phyloP scores from a whole-genome alignment of 64 coral and sea anemone genomes.

The Montipora capricornis region DNA sequence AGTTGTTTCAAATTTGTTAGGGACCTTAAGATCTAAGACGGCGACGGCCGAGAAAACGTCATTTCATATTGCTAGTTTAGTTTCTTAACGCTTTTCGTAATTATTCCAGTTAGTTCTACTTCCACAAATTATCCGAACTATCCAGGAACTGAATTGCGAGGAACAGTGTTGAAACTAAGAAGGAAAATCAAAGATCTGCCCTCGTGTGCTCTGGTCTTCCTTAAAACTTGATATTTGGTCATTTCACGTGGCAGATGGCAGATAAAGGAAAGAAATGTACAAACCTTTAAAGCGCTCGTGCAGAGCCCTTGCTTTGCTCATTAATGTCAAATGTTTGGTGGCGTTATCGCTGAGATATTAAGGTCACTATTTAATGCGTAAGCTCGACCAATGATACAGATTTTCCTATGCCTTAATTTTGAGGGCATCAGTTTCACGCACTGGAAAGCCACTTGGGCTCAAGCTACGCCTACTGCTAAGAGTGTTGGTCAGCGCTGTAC shows the following conservation, averaged over 20 bases:
- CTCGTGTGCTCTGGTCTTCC: neutral
- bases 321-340: no score
- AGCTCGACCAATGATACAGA: no score
- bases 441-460: no score
- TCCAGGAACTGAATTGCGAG: neutral
- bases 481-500: no score
- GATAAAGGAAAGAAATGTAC: neutral
- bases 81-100: no score
- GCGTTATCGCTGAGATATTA: neutral
- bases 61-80: neutral
- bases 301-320: neutral
- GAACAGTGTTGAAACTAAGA: neutral
- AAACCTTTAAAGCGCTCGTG: neutral
- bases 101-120: neutral
- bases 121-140: no score
- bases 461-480: no score
- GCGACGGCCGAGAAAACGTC: neutral
- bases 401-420: no score
- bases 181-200: neutral
- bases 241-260: neutral
- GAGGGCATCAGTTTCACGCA: no score
- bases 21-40: neutral
- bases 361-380: no score
- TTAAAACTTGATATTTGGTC: neutral
- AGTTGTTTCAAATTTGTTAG: neutral